Base-by-base conservation (phyloP, 2,113 vertebrate genomes). In the Anoplopoma fimbria region DNA sequence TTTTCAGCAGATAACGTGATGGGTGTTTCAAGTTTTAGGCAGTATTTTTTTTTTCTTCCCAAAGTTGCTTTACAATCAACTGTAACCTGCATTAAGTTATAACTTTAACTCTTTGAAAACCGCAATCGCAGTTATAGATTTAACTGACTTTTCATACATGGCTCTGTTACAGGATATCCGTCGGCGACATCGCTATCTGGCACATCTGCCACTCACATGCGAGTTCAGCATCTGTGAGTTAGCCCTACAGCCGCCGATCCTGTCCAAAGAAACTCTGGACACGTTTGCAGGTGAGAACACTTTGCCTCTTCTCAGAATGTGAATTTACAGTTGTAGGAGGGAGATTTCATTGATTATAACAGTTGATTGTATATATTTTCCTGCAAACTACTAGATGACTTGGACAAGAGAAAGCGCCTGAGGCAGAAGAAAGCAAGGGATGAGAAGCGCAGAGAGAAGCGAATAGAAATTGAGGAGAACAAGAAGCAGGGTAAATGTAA, bases 141-240 rank as follows among this genome's bases (percentile, higher is more conserved):
- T 25, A 3, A 38, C 25, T 2, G 5, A 75, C 71, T 47, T 33
- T 29, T 19, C 4, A 9, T 6, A 6, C 25, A 0, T 60, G 34
- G 9, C 0, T 2, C 51, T 19, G 6, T 78, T 85, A 65, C 78
- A 99, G 98, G 98, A 99, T 49, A 96, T 99, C 77, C 97, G 98
- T 17, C 97, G 97, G 63, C 95, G 97, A 6, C 97, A 99, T 87
- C 97, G 98, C 49, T 99, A 99, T 68, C 96, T 99, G 61, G 97
- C 96, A 85, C 98, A 99, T 86, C 93, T 99, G 93, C 98, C 98
- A 0, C 97, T 99, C 84, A 99, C 98, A 13, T 99, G 98, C n/a
- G 98, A 99, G 93, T 99, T 98, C 95, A 98, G 98, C 91, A 97
- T 99, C 88, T 99, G 98, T 91, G 98, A 99, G 86, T 91, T 99